Percentiles rank a stretch among this genome's conserved stretches.
These are phyloP conservation scores for Tamias sibiricus DNA, from an alignment of 2,113 vertebrate species.

Conservation along the genomic window DNA sequence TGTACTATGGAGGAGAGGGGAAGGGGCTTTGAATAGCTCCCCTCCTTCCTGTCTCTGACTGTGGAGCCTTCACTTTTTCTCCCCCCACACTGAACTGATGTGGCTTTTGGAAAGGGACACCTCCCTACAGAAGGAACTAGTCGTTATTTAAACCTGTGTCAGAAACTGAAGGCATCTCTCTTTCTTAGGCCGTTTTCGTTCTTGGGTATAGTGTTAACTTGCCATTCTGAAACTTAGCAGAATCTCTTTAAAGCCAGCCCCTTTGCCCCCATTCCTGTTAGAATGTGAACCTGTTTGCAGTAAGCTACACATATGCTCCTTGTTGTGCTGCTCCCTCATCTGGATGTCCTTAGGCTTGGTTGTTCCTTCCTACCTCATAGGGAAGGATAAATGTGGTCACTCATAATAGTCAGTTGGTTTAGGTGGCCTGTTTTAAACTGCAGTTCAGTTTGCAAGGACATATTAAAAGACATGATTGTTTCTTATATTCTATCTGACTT, in stretches of 20 bases:
- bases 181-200: not conserved
- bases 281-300: not conserved
- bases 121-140: constrained; percentile 5
- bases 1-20: not conserved
- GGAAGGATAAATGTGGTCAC: not conserved
- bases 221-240: not conserved
- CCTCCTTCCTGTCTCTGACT: constrained; percentile 63
- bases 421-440: not conserved
- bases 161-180: not conserved
- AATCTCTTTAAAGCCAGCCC: not conserved
- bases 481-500: not conserved
- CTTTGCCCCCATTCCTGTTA: not conserved
- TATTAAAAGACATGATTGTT: not conserved
- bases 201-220: not conserved
- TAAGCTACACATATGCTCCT: not conserved
- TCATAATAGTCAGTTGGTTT: not conserved
- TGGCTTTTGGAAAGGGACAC: constrained; percentile 29
- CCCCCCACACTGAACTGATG: constrained; percentile 2
- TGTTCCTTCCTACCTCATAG: not conserved
- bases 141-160: constrained; percentile 53
- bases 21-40: constrained; percentile 45
- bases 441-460: not conserved
- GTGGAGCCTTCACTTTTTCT: constrained; percentile 52
- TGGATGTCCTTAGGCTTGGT: not conserved
- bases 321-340: not conserved